phyloP scores from a whole-genome alignment of 2,113 vertebrate genomes.

The Girardinichthys multiradiatus region DNA sequence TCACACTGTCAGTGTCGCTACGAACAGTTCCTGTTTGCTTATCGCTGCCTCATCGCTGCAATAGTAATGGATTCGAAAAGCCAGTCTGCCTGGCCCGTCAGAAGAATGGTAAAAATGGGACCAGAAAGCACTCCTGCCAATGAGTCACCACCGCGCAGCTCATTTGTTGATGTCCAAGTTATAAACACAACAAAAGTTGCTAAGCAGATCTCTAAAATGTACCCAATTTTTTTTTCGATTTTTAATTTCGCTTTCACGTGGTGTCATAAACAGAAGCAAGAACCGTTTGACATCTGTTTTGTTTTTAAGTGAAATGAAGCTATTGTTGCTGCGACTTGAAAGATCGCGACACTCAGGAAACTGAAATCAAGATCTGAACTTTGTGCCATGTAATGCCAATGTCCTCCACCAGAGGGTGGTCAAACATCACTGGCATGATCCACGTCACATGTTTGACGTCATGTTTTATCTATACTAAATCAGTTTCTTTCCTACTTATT shows the following conservation, averaged over 20 bases:
- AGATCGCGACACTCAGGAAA: not conserved
- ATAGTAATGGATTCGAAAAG: slow-evolving; percentile 22
- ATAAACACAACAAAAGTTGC: slow-evolving; percentile 6
- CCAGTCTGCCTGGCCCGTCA: slow-evolving; percentile 25
- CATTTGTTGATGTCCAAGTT: slow-evolving; percentile 20
- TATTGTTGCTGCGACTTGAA: not conserved
- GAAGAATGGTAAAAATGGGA: slow-evolving; percentile 58
- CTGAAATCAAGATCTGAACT: not conserved
- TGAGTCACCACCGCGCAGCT: slow-evolving; percentile 53
- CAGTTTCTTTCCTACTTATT: too few relatives aligned
- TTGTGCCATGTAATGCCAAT: not conserved
- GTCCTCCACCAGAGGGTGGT: slow-evolving; percentile 45
- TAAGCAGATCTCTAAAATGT: not conserved
- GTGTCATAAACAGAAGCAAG: not conserved
- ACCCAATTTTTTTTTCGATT: not conserved
- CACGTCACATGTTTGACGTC: not conserved
- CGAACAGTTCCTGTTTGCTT: slow-evolving; percentile 66
- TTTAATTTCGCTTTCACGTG: not conserved
- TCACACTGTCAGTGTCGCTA: not conserved
- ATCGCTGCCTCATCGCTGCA: slow-evolving; percentile 31
- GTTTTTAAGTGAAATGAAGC: not conserved
- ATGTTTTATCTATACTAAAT: not conserved
- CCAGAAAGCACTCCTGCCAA: slow-evolving; percentile 17
- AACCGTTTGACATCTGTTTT: not conserved
- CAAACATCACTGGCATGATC: not conserved